phyloP scores from a whole-genome alignment of 2,113 vertebrate species.

The Meleagris gallopavo region DNA sequence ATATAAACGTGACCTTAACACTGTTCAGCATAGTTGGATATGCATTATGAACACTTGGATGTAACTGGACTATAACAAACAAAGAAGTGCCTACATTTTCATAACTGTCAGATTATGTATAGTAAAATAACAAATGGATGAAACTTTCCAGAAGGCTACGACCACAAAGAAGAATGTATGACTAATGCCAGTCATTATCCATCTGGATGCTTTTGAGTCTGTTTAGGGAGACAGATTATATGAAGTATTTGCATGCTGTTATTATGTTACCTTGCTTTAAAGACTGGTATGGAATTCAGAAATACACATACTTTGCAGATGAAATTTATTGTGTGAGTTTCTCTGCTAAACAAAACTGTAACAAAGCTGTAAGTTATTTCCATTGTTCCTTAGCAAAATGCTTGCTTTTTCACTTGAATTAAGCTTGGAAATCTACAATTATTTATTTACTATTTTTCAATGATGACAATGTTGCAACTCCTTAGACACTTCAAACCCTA shows the following conservation, averaged over 20 bases:
- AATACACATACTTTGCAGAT: neutral
- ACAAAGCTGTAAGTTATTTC: neutral
- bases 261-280: neutral
- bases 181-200: neutral
- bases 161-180: slow-evolving; percentile 11
- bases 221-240: neutral
- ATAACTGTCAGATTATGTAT: neutral
- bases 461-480: neutral
- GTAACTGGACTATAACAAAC: neutral
- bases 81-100: neutral
- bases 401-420: neutral
- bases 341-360: neutral
- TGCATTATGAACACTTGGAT: neutral
- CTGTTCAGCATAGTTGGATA: neutral
- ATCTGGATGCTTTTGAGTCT: neutral
- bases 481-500: neutral
- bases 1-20: accelerated
- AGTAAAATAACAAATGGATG: slow-evolving; percentile 3
- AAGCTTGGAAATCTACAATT: neutral
- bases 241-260: slow-evolving; percentile 15
- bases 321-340: neutral
- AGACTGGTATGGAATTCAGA: slow-evolving; percentile 2
- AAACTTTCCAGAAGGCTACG: slow-evolving; percentile 33
- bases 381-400: neutral
- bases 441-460: neutral